These are phyloP conservation scores for Chloromyia formosa DNA, from an alignment of 2,888 invertebrate genomes.

Conservation along the genomic window DNA sequence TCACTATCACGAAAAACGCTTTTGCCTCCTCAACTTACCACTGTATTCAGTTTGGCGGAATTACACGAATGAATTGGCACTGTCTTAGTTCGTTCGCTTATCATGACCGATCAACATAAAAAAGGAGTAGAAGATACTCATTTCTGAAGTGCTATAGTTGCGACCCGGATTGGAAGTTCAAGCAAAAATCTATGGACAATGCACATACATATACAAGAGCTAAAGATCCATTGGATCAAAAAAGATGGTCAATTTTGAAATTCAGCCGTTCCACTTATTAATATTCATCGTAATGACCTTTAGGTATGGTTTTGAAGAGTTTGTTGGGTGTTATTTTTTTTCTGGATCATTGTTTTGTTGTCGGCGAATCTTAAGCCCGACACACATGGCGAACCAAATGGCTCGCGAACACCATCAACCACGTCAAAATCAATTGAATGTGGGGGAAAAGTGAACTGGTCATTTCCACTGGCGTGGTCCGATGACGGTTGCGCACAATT, in stretches of 20 bases:
- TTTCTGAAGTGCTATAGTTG: not conserved
- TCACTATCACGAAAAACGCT: conserved; percentile 56
- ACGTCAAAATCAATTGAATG: too few relatives aligned
- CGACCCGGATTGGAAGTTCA: not conserved
- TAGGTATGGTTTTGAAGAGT: not conserved
- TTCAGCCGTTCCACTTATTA: conserved; percentile 14
- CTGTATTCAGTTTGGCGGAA: conserved; percentile 30
- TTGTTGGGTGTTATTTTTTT: too few relatives aligned
- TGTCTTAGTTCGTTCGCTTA: not conserved
- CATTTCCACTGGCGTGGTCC: too few relatives aligned
- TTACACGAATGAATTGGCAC: conserved; percentile 19
- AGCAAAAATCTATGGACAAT: not conserved
- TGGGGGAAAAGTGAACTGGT: too few relatives aligned
- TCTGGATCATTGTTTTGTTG: too few relatives aligned
- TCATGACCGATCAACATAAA: conserved; percentile 19
- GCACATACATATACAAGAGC: too few relatives aligned
- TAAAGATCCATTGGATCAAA: not conserved
- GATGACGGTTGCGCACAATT: too few relatives aligned
- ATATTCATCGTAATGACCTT: conserved; percentile 9
- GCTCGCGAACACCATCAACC: too few relatives aligned
- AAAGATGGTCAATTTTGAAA: conserved; percentile 12
- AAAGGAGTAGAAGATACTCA: not conserved
- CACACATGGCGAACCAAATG: too few relatives aligned
- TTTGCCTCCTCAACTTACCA: conserved; percentile 41
- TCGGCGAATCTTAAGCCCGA: too few relatives aligned